Base-by-base conservation (phyloP, 2,113 vertebrate species). In the Rhipidura dahli region DNA sequence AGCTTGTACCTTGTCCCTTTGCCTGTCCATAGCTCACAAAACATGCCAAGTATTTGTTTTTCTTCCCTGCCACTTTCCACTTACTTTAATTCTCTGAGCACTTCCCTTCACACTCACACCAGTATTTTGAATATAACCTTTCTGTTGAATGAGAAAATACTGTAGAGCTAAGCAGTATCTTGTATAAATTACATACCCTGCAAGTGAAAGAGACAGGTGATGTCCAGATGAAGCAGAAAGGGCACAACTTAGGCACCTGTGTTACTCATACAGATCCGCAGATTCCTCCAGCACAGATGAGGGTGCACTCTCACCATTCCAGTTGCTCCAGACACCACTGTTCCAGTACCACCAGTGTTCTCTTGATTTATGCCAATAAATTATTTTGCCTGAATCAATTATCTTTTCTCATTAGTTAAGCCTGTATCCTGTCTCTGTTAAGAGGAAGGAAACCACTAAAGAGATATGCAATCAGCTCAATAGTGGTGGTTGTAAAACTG, bases 81-180 rank as follows among this genome's bases (percentile, higher is more conserved):
- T 86, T 82, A 87, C 65, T 96, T 91, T 69, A 95, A 83, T 95
- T 83, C 26, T 3, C 79, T 54, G 73, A 73, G 56, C 79, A 60
- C 56, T 75, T 92, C 53, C 35, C 49, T 87, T 91, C 47, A 35
- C 35, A 64, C 40, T 89, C 80, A 47, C 64, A 82, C 30, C 12
- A n/a, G 78, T 64, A 44, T 94, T 94, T 94, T 93, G 77, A 96
- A 96, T 94, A 90, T 94, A 89, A 90, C 90, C 94, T 95, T 96
- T 73, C 56, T 69, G 72, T 81, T 80, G 75, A 96, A 88, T 82
- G 53, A 96, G 64, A 93, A 91, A 96, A 96, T 96, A 94, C 71
- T 94, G 95, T 93, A 79, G 64, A 81, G 92, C 72, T 96, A 95
- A 94, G 95, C 93, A 95, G 40, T 96, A 94, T 93, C 83, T 88